Evolutionary conservation across 2,888 invertebrate species (phyloP), one percentile per base, ranked within the genome.

Genomic region (Amphipoea lucens): DNA sequence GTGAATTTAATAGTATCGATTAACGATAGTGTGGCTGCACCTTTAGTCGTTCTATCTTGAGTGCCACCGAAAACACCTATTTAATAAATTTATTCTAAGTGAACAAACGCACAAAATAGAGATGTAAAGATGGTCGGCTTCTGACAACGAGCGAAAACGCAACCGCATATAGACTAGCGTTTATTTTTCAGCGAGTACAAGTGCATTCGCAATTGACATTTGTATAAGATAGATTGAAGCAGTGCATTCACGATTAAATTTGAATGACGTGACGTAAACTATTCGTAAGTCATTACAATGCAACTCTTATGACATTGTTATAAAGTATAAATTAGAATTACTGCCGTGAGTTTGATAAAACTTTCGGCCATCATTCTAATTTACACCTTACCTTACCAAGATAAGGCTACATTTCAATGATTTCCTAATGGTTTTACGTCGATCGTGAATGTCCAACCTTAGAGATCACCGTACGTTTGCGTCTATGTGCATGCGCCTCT

Each of bases 31-130:
- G 69, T 54, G 60, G 66, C 69, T 73, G 86, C 88, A 89, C 88
- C 88, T 82, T 89, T 79, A 78, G 11, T 76, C 73, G 68, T 51
- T 29, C 69, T 54, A 77, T 77, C 80, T 74, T 62, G 63, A 83
- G 87, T 88, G 89, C 88, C 83, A 83, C 74, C 77, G 74, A 82
- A 82, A 74, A 84, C 73, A 77, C 57, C 76, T 89, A 90, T 89
- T 81, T 79, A 75, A 78, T 87, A 60, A 71, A 89, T 89, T 79
- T 78, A 89, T 78, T 83, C 86, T 89, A 90, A 83, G 84, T 88
- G 83, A 89, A 88, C 82, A 81, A 74, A 87, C 83, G 14, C 36
- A 67, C 78, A 78, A 2, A 67, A 67, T 36, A 79, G 14, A 57
- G 57, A 12, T 29, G 40, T 40, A n/a, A 36, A 83, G 23, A 68